These are phyloP conservation scores for Drosophila quinaria DNA, from an alignment of 2,888 invertebrate species.

Conservation along the genomic window DNA sequence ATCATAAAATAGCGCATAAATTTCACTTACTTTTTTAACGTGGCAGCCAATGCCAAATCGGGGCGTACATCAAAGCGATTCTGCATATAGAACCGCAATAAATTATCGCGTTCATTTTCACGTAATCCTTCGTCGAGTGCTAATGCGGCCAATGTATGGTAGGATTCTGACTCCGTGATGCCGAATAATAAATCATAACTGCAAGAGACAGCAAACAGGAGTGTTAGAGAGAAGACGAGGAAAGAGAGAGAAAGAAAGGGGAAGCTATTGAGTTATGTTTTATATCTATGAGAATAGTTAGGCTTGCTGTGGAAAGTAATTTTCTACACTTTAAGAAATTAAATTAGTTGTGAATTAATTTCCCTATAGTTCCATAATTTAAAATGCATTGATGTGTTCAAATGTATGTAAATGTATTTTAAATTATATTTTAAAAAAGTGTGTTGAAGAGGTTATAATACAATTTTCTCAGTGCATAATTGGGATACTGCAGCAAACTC, in stretches of 20 bases:
- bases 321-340: slow-evolving; percentile 38
- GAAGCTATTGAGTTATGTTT: slow-evolving; percentile 27
- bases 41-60: slow-evolving; percentile 88
- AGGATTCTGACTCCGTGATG: slow-evolving; percentile 93
- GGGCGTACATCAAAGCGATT: slow-evolving; percentile 92
- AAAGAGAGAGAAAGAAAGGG: neutral
- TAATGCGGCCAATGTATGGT: slow-evolving; percentile 90
- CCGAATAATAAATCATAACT: slow-evolving; percentile 95
- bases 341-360: neutral
- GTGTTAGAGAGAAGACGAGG: slow-evolving; percentile 6
- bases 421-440: neutral
- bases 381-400: neutral
- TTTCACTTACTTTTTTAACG: slow-evolving; percentile 88
- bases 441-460: neutral
- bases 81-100: slow-evolving; percentile 92
- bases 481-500: slow-evolving; percentile 38
- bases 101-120: slow-evolving; percentile 91
- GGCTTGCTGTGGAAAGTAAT: slow-evolving; percentile 30
- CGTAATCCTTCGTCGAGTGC: slow-evolving; percentile 91
- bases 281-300: slow-evolving; percentile 34
- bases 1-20: slow-evolving; percentile 75
- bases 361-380: no score
- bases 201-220: slow-evolving; percentile 64
- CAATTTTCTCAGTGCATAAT: slow-evolving; percentile 32
- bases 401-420: neutral